Base-by-base conservation (phyloP, 64 coral and sea anemone genomes). In the Platygyra sinensis region DNA sequence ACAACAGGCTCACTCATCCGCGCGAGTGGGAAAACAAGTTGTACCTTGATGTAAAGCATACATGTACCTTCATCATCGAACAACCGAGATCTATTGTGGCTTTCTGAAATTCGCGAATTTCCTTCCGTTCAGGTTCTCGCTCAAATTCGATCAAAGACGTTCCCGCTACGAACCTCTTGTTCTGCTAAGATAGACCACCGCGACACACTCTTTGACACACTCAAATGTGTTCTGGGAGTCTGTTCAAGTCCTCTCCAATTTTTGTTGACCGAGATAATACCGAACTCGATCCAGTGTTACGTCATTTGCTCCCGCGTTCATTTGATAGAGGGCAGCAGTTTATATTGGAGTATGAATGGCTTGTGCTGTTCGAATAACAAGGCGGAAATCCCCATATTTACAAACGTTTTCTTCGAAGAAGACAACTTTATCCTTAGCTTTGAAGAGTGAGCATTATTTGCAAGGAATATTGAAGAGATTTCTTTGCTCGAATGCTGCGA, bases 401-500 rank as follows among this genome's bases (percentile, higher is more conserved):
- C 16, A n/a, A 78, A 46, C 18, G 31, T 60, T 63, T 73, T 71
- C 39, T 60, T 46, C 28, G 57, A 30, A 60, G 73, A 71, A 62
- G 55, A 60, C 31, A 74, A 15, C 18, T 64, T 75, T 75, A n/a
- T 62, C 55, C 33, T 51, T n/a, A 7, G 64, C 59, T 24, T 29
- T 73, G 60, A n/a, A 79, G 28, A 19, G 16, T 61, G 54, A 54
- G 13, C 49, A 51, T 72, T 78, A 18, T 36, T 72, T 69, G 28
- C 22, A 33, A 86, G 67, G 52, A 16, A 50, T 60, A 50, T 36
- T 49, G 32, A 74, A 13, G 36, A 50, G 54, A 65, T 33, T 63
- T 75, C 61, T 73, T 51, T 75, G 61, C 25, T 92, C 90, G 90
- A 87, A 92, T 92, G 90, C 90, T 72, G 74, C 90, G 90, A 52